These are phyloP conservation scores for Malthinus flaveolus DNA, from an alignment of 2,888 invertebrate species.

Conservation along the genomic window DNA sequence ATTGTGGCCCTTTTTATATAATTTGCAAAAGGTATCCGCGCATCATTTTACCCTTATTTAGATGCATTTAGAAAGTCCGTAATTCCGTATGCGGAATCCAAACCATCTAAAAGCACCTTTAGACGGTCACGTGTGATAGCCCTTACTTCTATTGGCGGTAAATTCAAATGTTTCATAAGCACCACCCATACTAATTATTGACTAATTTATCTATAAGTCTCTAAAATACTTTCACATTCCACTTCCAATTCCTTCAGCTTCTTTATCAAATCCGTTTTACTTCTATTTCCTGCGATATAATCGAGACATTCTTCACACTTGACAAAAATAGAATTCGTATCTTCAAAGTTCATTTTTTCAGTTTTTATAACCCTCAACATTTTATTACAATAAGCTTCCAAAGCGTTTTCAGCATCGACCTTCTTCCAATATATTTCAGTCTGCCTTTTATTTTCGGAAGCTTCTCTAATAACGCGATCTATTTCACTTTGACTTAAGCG, in stretches of 20 bases:
- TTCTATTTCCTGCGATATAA: not conserved
- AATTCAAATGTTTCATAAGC: not conserved
- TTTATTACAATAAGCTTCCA: constrained; percentile 11
- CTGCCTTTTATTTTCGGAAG: not conserved
- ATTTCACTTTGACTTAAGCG: constrained; percentile 98
- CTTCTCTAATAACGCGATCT: not conserved
- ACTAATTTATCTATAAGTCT: not conserved
- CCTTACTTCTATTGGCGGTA: too few species aligned
- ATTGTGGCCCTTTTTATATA: too few species aligned
- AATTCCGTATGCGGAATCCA: too few species aligned
- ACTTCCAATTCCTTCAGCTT: constrained; percentile 1
- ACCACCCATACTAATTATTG: not conserved
- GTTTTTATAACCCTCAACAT: not conserved
- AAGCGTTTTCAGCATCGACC: constrained; percentile 6
- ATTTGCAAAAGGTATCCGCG: too few species aligned
- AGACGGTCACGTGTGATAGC: too few species aligned
- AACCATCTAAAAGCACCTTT: too few species aligned
- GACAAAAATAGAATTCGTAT: not conserved
- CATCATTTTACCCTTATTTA: too few species aligned
- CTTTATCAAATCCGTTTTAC: not conserved
- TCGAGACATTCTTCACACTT: constrained; percentile 2
- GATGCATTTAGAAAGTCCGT: too few species aligned
- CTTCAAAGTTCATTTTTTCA: not conserved
- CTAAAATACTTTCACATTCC: constrained; percentile 7
- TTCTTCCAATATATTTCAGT: not conserved